Base-by-base conservation (phyloP, 2,888 invertebrate genomes). In the Mongoloraphidia duomilia region DNA sequence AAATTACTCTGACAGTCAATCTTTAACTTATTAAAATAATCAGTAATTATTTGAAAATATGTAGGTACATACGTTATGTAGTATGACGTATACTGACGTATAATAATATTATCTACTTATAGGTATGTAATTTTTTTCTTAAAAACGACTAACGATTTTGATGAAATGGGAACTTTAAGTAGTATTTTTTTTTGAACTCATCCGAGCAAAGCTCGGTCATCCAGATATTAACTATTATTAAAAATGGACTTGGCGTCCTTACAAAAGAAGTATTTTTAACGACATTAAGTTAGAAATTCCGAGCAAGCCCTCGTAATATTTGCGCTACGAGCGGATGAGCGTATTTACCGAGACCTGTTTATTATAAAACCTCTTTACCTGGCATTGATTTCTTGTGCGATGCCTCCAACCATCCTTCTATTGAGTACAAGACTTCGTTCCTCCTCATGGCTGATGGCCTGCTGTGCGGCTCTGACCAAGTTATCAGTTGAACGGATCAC, bases 401-500 rank as follows among this genome's bases (percentile, higher is more conserved):
- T 93, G 17, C 94, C 94, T 43, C 93, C 93, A 14, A 98, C 97
- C 89, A 94, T 93, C 46, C 89, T 75, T 34, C 87, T 77, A 67
- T 94, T 92, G 51, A 98, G 80, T 55, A 93, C 84, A 8, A 97
- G 73, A 44, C 87, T 89, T 41, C 92, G 76, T 60, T 95, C 96
- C 63, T 94, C 94, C 60, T 93, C 91, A 45, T 86, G 83, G 54
- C 85, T 86, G 51, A 94, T 87, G 33, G 94, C 92, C 63, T 89
- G 86, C 55, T 95, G 84, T 0, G 97, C 96, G 0, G 96, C 93
- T 33, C 86, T 76, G 14, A 98, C 98, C 60, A 99, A 72, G 71
- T 94, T 94, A 68, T 99, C 98, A 0, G 98, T 97, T 3, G 97
- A 96, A 53, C 91, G 77, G 69, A 97, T 96, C 2, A 98, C 97